Percentiles rank a stretch among this genome's conserved stretches.
phyloP scores from a whole-genome alignment of 2,113 vertebrate genomes.

The Psilopsiagon aymara region DNA sequence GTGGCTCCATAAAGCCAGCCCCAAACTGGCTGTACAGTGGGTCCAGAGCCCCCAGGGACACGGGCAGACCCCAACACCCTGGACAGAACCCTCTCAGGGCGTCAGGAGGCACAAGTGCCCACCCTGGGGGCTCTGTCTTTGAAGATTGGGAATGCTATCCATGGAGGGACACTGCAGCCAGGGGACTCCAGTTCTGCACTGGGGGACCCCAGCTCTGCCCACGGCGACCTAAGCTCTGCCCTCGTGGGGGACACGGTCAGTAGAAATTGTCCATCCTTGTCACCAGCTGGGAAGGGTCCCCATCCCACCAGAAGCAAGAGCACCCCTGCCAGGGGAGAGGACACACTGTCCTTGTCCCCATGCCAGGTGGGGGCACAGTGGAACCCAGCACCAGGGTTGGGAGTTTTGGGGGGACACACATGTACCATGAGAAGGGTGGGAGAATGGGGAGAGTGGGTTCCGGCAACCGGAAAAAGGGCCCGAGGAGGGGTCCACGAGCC shows the following conservation, averaged over 20 bases:
- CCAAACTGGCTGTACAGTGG: fast-evolving
- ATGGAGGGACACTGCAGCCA: not conserved
- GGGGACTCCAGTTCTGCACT: not conserved
- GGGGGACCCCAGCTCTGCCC: not conserved
- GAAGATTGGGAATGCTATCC: not conserved
- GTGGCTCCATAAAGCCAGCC: not conserved
- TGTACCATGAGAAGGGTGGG: not conserved
- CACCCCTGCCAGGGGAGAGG: not conserved
- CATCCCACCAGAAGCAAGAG: fast-evolving
- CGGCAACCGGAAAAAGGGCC: not conserved
- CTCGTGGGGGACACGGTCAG: not conserved
- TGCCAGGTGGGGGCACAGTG: fast-evolving
- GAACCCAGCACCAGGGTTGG: not conserved
- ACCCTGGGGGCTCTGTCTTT: not conserved
- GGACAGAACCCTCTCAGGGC: not conserved
- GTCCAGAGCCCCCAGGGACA: not conserved
- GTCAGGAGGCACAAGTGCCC: not conserved
- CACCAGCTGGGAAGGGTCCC: not conserved
- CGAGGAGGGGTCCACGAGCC: not conserved
- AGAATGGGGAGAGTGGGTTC: not conserved
- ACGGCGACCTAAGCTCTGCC: not conserved
- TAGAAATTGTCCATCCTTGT: not conserved
- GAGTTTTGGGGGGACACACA: not conserved
- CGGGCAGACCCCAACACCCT: fast-evolving
- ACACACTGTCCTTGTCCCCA: not conserved